Evolutionary conservation across 2,888 invertebrate genomes (phyloP).

Genomic region (Drosophila histrio): DNA sequence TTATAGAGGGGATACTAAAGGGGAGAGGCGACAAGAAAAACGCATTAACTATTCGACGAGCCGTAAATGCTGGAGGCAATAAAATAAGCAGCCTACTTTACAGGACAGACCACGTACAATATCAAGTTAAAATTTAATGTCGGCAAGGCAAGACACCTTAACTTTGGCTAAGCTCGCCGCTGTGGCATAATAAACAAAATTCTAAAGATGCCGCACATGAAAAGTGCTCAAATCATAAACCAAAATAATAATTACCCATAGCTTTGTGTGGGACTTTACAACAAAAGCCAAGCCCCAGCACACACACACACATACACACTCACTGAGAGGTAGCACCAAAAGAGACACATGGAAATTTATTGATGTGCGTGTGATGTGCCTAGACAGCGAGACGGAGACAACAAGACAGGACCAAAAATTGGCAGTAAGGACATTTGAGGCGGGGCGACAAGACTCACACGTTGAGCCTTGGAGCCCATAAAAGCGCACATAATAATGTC

Average conservation of each 20-base stretch:
- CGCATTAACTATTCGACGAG: slow-evolving; percentile 71
- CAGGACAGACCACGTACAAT: slow-evolving; percentile 28
- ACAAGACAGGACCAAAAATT: slow-evolving; percentile 39
- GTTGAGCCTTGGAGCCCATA: slow-evolving; percentile 75
- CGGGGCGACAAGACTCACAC: slow-evolving; percentile 40
- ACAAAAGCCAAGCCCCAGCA: slow-evolving; percentile 53
- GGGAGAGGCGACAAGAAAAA: slow-evolving; percentile 57
- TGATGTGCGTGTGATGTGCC: slow-evolving; percentile 71
- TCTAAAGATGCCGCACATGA: slow-evolving; percentile 63
- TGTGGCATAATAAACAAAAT: slow-evolving; percentile 71
- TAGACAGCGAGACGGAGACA: slow-evolving; percentile 47
- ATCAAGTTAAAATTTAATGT: slow-evolving; percentile 70
- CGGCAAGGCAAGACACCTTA: slow-evolving; percentile 50
- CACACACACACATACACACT: slow-evolving; percentile 11
- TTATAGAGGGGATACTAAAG: background rate
- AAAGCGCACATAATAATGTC: slow-evolving; percentile 80
- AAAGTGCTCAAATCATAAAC: slow-evolving; percentile 73
- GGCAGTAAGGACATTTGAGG: slow-evolving; percentile 32
- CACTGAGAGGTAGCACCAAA: slow-evolving; percentile 21
- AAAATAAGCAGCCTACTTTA: slow-evolving; percentile 68
- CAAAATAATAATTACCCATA: slow-evolving; percentile 78
- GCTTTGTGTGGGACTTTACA: slow-evolving; percentile 66
- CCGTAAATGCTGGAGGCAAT: slow-evolving; percentile 60
- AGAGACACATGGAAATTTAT: slow-evolving; percentile 69
- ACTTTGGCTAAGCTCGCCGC: slow-evolving; percentile 50